These are phyloP conservation scores for Lophotis ruficrista DNA, from an alignment of 2,113 vertebrate genomes.

Conservation along the genomic window DNA sequence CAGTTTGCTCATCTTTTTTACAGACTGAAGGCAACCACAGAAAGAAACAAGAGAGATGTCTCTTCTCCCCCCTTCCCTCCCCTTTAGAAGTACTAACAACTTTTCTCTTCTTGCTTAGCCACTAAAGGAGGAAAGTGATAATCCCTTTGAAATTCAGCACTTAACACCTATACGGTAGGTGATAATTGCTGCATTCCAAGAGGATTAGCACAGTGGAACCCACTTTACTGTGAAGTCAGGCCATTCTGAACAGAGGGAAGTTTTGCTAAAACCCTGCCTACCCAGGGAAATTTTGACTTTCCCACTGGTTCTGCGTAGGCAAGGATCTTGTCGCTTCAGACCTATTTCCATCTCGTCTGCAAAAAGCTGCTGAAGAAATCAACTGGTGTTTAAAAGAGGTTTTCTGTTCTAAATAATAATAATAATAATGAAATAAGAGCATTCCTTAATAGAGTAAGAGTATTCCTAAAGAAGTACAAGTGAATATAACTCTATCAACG, in stretches of 20 bases:
- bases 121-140: constrained; percentile 65
- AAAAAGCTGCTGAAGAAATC: background rate
- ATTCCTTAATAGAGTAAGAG: background rate
- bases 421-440: no score
- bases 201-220: constrained; percentile 67
- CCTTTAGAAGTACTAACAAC: constrained; percentile 53
- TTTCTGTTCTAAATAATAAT: background rate
- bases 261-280: constrained; percentile 48
- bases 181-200: constrained; percentile 74
- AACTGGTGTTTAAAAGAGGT: background rate
- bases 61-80: background rate
- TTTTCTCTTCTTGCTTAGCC: constrained; percentile 57
- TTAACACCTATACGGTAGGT: constrained; percentile 72
- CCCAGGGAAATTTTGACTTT: constrained; percentile 24
- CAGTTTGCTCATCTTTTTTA: background rate
- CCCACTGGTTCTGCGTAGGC: background rate
- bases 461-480: background rate
- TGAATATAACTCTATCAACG: background rate
- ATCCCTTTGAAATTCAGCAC: constrained; percentile 74
- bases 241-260: constrained; percentile 34
- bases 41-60: background rate
- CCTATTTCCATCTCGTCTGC: background rate
- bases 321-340: background rate
- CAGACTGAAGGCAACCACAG: background rate
- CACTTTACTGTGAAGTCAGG: constrained; percentile 55